Conservation (phyloP, 2,888 invertebrate species). For the Hydropsyche betteni region DNA sequence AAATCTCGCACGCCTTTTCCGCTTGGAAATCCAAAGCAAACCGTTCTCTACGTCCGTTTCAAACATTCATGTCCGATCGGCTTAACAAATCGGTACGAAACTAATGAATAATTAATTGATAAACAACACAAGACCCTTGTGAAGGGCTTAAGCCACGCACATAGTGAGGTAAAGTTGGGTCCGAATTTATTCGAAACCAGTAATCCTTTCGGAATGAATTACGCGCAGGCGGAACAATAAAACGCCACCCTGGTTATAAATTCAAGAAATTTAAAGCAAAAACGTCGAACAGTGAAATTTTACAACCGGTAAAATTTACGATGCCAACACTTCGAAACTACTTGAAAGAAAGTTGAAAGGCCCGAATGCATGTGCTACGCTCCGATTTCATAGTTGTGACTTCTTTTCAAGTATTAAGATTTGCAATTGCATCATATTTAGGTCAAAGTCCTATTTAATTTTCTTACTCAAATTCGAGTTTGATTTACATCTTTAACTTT, state of each 20-base stretch:
- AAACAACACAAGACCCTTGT: neutral
- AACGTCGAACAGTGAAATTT: constrained; percentile 15
- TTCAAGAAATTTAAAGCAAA: neutral
- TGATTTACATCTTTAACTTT: too few relatives aligned
- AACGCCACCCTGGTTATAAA: constrained; percentile 11
- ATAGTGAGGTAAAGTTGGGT: neutral
- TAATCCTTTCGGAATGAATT: constrained; percentile 17
- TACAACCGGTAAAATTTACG: constrained; percentile 4
- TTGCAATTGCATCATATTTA: too few relatives aligned
- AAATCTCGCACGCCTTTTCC: too few relatives aligned
- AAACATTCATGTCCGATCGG: neutral
- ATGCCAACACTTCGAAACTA: neutral
- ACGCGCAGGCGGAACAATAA: constrained; percentile 14
- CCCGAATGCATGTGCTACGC: too few relatives aligned
- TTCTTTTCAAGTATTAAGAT: too few relatives aligned
- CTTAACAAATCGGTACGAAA: neutral
- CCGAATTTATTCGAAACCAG: constrained; percentile 10
- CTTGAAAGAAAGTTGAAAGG: too few relatives aligned
- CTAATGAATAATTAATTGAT: constrained; percentile 23
- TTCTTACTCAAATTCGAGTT: too few relatives aligned
- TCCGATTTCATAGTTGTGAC: too few relatives aligned
- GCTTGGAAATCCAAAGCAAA: too few relatives aligned
- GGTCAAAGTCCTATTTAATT: too few relatives aligned
- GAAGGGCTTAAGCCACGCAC: neutral
- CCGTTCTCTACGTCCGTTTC: too few relatives aligned